Evolutionary conservation across 2,113 vertebrate species (phyloP).

Genomic region (Eptesicus fuscus): DNA sequence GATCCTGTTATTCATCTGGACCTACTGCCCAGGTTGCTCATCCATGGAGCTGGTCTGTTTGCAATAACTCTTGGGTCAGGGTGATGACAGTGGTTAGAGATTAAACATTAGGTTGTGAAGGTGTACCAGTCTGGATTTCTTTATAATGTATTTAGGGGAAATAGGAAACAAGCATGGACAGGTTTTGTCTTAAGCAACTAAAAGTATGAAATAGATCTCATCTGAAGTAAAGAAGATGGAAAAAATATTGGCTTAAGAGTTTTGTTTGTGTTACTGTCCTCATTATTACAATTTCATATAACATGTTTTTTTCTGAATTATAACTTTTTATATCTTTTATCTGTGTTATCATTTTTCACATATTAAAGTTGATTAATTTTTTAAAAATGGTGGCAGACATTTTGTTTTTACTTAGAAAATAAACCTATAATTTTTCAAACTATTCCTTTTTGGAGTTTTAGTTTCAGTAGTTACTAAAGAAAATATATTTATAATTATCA

Average conservation of each 20-base stretch:
- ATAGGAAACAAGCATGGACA: neutral
- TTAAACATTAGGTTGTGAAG: neutral
- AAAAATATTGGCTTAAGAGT: neutral
- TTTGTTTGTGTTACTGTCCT: neutral
- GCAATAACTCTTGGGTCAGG: neutral
- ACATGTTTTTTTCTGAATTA: neutral
- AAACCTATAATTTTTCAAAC: neutral
- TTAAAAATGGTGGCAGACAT: slow-evolving; percentile 53
- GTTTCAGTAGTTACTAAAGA: neutral
- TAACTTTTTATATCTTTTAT: slow-evolving; percentile 9
- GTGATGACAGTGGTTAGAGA: neutral
- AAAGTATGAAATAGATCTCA: neutral
- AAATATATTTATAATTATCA: neutral
- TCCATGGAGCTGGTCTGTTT: neutral
- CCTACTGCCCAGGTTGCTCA: neutral
- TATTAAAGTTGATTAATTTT: slow-evolving; percentile 55
- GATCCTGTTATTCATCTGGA: neutral
- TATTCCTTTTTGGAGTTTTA: neutral
- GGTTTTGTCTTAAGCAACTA: neutral
- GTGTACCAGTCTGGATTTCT: neutral
- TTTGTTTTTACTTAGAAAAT: slow-evolving; percentile 47
- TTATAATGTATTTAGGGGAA: neutral
- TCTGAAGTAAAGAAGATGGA: neutral
- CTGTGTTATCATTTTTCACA: slow-evolving; percentile 33
- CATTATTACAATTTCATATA: neutral